Evolutionary conservation across 2,888 invertebrate species (phyloP).

Genomic region (Hyalella azteca): DNA sequence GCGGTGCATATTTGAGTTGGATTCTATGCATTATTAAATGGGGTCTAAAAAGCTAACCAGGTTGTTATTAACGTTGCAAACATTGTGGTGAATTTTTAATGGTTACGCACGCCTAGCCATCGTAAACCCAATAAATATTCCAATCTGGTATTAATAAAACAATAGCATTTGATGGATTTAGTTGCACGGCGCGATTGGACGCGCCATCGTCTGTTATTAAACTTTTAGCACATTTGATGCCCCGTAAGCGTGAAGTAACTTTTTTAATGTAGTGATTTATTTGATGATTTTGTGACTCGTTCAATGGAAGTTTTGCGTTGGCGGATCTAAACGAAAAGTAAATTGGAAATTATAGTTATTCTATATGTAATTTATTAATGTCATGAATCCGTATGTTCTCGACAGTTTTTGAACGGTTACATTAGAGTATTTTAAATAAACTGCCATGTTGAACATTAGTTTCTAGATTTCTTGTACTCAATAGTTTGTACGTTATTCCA

Average conservation of each 20-base stretch:
- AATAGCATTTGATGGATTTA: background rate
- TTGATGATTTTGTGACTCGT: background rate
- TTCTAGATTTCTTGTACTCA: background rate
- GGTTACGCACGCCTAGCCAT: background rate
- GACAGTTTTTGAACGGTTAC: no score
- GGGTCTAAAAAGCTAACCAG: background rate
- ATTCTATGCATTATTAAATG: no score
- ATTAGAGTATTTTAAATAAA: no score
- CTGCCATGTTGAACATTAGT: background rate
- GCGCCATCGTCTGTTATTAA: background rate
- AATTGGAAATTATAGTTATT: background rate
- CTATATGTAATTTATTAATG: no score
- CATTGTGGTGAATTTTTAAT: background rate
- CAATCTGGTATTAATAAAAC: background rate
- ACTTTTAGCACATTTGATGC: background rate
- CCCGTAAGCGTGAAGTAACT: background rate
- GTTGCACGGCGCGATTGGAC: background rate
- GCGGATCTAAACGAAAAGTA: background rate
- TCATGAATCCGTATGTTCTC: no score
- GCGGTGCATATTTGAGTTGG: no score
- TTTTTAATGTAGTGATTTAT: background rate
- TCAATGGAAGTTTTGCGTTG: no score
- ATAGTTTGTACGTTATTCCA: background rate
- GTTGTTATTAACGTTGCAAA: background rate
- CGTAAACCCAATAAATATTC: background rate